These are phyloP conservation scores for Coelopa frigida DNA, from an alignment of 1,140 invertebrate species.

Conservation along the genomic window DNA sequence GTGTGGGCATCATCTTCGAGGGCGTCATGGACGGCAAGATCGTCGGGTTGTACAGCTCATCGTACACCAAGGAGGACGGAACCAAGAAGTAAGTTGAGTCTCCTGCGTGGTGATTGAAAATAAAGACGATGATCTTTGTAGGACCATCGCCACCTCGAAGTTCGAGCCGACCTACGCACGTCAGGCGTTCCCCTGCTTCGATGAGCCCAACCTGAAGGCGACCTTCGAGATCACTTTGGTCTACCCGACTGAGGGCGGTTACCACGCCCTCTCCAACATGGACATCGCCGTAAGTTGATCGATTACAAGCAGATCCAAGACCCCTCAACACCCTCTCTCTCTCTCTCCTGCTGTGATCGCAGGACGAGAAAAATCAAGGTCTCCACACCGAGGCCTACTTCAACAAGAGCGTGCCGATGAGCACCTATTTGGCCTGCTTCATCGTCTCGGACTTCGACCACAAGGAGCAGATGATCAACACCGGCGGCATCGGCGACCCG, in stretches of 20 bases:
- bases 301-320: too few relatives aligned
- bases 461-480: constrained; percentile 50
- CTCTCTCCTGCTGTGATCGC: neutral
- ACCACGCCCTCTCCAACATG: constrained; percentile 79
- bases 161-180: constrained; percentile 92
- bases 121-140: constrained; percentile 30
- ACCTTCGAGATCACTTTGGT: constrained; percentile 73
- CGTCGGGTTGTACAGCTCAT: constrained; percentile 47
- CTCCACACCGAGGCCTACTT: constrained; percentile 49
- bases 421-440: constrained; percentile 85
- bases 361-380: constrained; percentile 10
- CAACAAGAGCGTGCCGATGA: constrained; percentile 81
- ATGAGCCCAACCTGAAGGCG: constrained; percentile 91
- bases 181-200: constrained; percentile 90
- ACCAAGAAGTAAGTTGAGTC: constrained; percentile 38
- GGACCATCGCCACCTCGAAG: constrained; percentile 80
- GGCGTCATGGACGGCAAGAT: constrained; percentile 46
- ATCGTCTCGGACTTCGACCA: constrained; percentile 81
- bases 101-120: neutral
- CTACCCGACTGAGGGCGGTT: constrained; percentile 54
- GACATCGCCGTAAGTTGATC: constrained; percentile 31
- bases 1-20: constrained; percentile 39
- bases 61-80: constrained; percentile 38
- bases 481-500: constrained; percentile 49
- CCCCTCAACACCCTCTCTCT: too few relatives aligned